These are phyloP conservation scores for Cariama cristata DNA, from an alignment of 2,113 vertebrate species.

Conservation along the genomic window DNA sequence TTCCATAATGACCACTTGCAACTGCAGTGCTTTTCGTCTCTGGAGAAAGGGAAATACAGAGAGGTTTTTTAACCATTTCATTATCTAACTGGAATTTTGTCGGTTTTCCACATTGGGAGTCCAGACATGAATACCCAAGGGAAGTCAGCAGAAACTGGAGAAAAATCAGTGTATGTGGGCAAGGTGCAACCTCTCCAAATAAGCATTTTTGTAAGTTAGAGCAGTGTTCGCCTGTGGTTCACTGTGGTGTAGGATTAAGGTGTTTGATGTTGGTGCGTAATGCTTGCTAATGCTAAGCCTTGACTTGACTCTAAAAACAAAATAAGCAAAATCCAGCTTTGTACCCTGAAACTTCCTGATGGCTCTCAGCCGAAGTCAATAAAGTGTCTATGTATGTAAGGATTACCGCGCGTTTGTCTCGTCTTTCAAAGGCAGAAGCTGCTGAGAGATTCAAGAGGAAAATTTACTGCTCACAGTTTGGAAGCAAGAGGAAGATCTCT, in stretches of 20 bases:
- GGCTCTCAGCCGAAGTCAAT: accelerated
- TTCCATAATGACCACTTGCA: background rate
- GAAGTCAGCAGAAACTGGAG: background rate
- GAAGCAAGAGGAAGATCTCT: background rate
- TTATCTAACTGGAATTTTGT: background rate
- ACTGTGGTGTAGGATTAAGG: accelerated
- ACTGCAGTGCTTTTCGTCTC: background rate
- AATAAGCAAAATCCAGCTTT: background rate
- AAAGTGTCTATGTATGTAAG: background rate
- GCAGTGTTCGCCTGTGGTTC: background rate
- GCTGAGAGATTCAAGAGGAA: background rate
- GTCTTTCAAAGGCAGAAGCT: background rate
- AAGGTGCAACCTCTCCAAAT: background rate
- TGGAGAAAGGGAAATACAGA: background rate
- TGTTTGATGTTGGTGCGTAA: background rate
- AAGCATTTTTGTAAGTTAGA: background rate
- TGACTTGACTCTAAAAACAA: background rate
- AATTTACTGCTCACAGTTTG: background rate
- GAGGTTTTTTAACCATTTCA: background rate
- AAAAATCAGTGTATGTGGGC: background rate
- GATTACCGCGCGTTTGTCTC: background rate
- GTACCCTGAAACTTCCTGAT: accelerated
- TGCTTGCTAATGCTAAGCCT: background rate
- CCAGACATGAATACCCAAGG: background rate
- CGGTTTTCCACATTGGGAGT: background rate